Percentiles rank a stretch among this genome's conserved stretches.
phyloP scores from a whole-genome alignment of 2,888 invertebrate genomes.

The Gymnosoma rotundatum region DNA sequence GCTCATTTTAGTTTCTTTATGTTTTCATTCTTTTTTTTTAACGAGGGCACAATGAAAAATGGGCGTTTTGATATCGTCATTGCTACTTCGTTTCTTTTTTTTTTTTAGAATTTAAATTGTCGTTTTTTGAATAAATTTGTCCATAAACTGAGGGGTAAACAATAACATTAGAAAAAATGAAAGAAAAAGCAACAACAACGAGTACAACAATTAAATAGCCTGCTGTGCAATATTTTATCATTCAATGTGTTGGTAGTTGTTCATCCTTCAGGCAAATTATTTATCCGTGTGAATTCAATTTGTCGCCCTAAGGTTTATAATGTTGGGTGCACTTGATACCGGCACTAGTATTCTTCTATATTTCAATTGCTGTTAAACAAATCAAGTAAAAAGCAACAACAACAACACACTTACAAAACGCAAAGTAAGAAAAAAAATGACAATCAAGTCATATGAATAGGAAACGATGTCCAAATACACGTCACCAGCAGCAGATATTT shows the following conservation, averaged over 20 bases:
- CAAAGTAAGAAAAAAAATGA: constrained; percentile 21
- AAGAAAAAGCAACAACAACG: constrained; percentile 18
- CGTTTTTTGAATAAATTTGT: constrained; percentile 35
- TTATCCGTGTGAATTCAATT: constrained; percentile 70
- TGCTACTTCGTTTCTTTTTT: constrained; percentile 8
- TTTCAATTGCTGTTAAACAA: constrained; percentile 50
- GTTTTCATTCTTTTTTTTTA: constrained; percentile 19
- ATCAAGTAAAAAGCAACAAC: constrained; percentile 32
- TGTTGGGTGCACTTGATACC: constrained; percentile 67
- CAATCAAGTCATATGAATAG: constrained; percentile 24
- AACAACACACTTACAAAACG: constrained; percentile 10
- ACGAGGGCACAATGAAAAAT: constrained; percentile 56
- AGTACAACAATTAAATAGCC: constrained; percentile 56
- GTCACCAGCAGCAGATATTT: constrained; percentile 6
- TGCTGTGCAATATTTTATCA: constrained; percentile 68
- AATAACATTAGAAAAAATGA: neutral
- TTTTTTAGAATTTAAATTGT: constrained; percentile 67
- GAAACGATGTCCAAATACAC: constrained; percentile 21
- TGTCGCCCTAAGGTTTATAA: constrained; percentile 69
- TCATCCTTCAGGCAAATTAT: constrained; percentile 69
- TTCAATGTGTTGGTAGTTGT: constrained; percentile 47
- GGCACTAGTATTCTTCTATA: constrained; percentile 35
- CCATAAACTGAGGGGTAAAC: neutral
- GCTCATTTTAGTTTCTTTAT: constrained; percentile 61
- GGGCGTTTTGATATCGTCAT: constrained; percentile 65